Conservation (phyloP, 2,797 vertebrate genomes). For the Sebastes steindachneri region DNA sequence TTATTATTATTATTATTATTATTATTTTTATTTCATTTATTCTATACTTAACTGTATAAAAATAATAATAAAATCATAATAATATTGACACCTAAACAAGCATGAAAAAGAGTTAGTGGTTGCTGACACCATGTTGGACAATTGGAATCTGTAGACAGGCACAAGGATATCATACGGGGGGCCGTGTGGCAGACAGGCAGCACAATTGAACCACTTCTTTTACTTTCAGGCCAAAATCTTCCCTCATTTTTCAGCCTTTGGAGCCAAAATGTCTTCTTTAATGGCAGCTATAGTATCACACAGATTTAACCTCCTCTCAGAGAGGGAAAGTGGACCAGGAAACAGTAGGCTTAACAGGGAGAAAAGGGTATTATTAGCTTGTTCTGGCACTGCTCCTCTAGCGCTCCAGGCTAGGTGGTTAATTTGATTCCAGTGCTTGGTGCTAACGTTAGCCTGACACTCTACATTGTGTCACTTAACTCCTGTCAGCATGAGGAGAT, state of each 20-base stretch:
- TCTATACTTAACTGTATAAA: no score
- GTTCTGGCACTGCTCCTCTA: constrained; percentile 70
- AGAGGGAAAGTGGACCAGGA: constrained; percentile 68
- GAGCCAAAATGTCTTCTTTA: constrained; percentile 17
- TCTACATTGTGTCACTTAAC: constrained; percentile 60
- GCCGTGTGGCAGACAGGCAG: no score
- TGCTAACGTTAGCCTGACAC: constrained; percentile 70
- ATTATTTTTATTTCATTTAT: no score
- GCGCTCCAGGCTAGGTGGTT: constrained; percentile 70
- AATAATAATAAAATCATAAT: no score
- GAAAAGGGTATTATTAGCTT: constrained; percentile 80
- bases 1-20: no score
- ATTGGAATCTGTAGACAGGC: no score
- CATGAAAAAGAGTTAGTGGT: no score
- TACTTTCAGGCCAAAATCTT: not conserved
- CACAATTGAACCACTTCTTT: not conserved
- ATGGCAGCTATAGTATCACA: constrained; percentile 20
- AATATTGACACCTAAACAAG: no score
- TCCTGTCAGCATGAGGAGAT: constrained; percentile 55
- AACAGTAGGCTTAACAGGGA: constrained; percentile 60
- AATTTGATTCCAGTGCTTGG: constrained; percentile 75
- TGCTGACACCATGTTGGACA: no score
- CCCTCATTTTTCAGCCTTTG: constrained; percentile 26
- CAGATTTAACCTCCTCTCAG: constrained; percentile 27
- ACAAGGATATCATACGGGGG: no score